A percentile compares a stretch with the other conserved stretches of the same genome.
Evolutionary conservation across 1,140 invertebrate species (phyloP).

Genomic region (Drosophila sp.): DNA sequence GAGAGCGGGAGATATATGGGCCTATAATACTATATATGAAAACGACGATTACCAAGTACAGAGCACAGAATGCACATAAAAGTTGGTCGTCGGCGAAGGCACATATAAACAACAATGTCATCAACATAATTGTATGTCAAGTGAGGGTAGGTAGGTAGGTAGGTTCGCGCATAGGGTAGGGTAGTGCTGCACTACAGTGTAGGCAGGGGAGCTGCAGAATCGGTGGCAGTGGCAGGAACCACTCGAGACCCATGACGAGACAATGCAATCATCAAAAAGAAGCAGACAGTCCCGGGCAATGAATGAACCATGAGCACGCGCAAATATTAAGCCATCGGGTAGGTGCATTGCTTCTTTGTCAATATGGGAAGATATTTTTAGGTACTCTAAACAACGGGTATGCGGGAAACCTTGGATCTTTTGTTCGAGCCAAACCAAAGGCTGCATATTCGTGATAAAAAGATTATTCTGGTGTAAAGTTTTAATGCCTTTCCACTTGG

Average conservation of each 20-base stretch:
- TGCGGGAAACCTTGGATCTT: not conserved
- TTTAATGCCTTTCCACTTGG: too few relatives aligned
- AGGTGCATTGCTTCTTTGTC: slow-evolving; percentile 12
- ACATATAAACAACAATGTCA: slow-evolving; percentile 57
- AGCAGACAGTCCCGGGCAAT: slow-evolving; percentile 52
- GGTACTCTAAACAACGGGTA: not conserved
- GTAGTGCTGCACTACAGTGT: slow-evolving; percentile 33
- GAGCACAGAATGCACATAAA: slow-evolving; percentile 68
- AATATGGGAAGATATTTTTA: slow-evolving; percentile 8
- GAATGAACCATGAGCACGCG: slow-evolving; percentile 71
- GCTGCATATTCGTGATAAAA: too few relatives aligned
- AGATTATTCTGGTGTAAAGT: too few relatives aligned
- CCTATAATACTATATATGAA: slow-evolving; percentile 43
- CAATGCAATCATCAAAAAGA: slow-evolving; percentile 80
- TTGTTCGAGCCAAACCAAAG: not conserved
- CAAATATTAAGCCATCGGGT: slow-evolving; percentile 69
- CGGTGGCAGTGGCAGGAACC: slow-evolving; percentile 54
- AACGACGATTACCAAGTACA: slow-evolving; percentile 35
- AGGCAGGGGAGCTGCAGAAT: slow-evolving; percentile 26
- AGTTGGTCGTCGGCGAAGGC: slow-evolving; percentile 53
- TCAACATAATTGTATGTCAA: slow-evolving; percentile 61
- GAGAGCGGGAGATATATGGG: slow-evolving; percentile 60
- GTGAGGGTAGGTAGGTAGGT: slow-evolving; percentile 42
- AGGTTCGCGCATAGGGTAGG: slow-evolving; percentile 14
- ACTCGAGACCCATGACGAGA: slow-evolving; percentile 79